phyloP scores from a whole-genome alignment of 2,113 vertebrate species.

The Argyrosomus japonicus region DNA sequence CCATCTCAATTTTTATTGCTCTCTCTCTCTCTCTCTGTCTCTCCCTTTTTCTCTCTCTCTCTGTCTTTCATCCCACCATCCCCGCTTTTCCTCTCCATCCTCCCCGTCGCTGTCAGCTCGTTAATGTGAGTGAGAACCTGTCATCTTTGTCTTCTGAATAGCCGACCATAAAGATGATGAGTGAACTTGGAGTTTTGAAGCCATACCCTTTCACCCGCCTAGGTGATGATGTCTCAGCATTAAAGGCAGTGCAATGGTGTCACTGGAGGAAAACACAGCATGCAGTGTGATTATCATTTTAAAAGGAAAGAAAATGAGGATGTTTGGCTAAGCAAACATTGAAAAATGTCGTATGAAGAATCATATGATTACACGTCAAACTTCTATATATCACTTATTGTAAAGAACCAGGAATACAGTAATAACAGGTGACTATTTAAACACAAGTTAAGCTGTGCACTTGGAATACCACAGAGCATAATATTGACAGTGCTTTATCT shows the following conservation, averaged over 20 bases:
- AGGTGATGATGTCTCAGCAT: slow-evolving; percentile 63
- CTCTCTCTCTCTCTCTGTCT: slow-evolving; percentile 45
- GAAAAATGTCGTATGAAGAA: not conserved
- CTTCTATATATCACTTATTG: not conserved
- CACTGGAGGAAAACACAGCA: not conserved
- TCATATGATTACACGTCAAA: not conserved
- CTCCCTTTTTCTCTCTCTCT: slow-evolving; percentile 38
- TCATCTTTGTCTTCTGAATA: slow-evolving; percentile 77
- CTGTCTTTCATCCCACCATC: slow-evolving; percentile 42
- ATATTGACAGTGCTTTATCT: slow-evolving; percentile 26
- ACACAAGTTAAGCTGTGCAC: not conserved
- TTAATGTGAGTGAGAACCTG: slow-evolving; percentile 79
- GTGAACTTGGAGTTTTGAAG: slow-evolving; percentile 72
- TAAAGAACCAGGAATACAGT: not conserved
- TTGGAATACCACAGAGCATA: not conserved
- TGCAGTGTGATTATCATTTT: not conserved
- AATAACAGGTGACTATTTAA: not conserved
- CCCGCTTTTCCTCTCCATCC: slow-evolving; percentile 50
- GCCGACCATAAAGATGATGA: slow-evolving; percentile 75
- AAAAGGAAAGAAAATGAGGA: not conserved
- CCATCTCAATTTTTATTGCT: slow-evolving; percentile 69
- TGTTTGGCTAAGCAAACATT: not conserved
- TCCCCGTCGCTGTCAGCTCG: slow-evolving; percentile 66
- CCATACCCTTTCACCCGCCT: slow-evolving; percentile 63
- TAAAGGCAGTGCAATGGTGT: slow-evolving; percentile 15